A percentile compares a stretch with the other conserved stretches of the same genome.
Evolutionary conservation across 2,888 invertebrate species (phyloP).

Genomic region (Aporophyla nigra): DNA sequence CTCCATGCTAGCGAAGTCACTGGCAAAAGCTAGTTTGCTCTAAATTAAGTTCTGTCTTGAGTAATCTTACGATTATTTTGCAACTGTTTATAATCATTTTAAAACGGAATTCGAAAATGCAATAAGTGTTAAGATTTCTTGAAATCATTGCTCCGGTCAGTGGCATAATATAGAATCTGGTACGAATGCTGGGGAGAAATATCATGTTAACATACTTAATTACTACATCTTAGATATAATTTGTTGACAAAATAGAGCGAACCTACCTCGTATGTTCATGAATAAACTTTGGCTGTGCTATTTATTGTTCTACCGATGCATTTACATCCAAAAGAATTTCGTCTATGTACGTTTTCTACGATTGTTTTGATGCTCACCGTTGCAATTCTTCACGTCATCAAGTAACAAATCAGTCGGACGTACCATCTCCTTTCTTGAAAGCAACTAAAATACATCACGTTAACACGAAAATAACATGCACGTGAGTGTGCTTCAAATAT

Average conservation of each 20-base stretch:
- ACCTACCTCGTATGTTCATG: not conserved
- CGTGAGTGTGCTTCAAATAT: conserved; percentile 6
- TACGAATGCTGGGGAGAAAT: no score
- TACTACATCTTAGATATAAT: no score
- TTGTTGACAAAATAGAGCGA: no score
- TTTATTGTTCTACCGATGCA: no score
- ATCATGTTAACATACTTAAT: not conserved
- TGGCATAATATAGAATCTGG: not conserved
- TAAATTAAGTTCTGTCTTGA: no score
- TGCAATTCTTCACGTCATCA: not conserved
- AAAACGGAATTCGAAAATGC: not conserved
- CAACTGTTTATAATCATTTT: not conserved
- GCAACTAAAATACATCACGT: not conserved
- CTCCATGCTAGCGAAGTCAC: no score
- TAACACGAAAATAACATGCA: conserved; percentile 1
- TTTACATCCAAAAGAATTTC: no score
- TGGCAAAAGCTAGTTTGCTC: not conserved
- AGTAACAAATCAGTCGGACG: not conserved
- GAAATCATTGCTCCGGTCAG: no score
- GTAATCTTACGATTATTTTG: not conserved
- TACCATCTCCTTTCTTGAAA: not conserved
- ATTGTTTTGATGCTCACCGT: not conserved
- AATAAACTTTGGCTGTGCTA: not conserved
- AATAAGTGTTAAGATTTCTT: not conserved
- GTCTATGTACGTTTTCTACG: not conserved